Base-by-base conservation (phyloP, 2,888 invertebrate genomes). In the Belgica antarctica region DNA sequence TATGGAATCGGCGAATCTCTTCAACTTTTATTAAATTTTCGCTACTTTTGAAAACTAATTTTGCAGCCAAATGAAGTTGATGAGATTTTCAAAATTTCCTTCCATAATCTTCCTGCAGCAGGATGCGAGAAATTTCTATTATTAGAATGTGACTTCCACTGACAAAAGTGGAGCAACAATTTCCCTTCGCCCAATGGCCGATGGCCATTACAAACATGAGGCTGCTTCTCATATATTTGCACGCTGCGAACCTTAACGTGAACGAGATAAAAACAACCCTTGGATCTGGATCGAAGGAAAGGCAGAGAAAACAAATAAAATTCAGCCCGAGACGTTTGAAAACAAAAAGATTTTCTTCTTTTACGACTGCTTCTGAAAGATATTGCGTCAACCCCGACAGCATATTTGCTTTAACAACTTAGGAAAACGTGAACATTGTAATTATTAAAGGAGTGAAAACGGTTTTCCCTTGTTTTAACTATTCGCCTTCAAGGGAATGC, bases 251-350 rank as follows among this genome's bases (percentile, higher is more conserved):
- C n/a, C n/a, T n/a, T 22, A n/a, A 52, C 17, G 22, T 17, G 52
- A n/a, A 52, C 4, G 52, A 52, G 52, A 52, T 52, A 10, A 52
- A 52, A 52, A 52, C 22, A 52, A 52, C 52, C 12, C 22, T 52
- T 10, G 52, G 12, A 52, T 52, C 12, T 10, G 52, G 12, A 52
- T 52, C 12, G 52, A 52, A 52, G 8, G 17, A 22, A 52, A 8
- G n/a, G n/a, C n/a, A n/a, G n/a, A n/a, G 41, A 52, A 52, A 52
- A 52, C n/a, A 52, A 52, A 52, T 52, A 52, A 52, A 52, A 22
- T 17, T 8, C 12, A 22, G 22, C 22, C 7, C 12, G 52, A 52
- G 10, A 52, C 5, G 22, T 52, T 17, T 52, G 4, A 22, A 52
- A 22, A 52, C 52, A 52, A 52, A 41, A 10, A 41, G 52, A 17